Evolutionary conservation across 1,140 invertebrate genomes (phyloP), one percentile per base, ranked within the genome.

Genomic region (Aphidius ervi): DNA sequence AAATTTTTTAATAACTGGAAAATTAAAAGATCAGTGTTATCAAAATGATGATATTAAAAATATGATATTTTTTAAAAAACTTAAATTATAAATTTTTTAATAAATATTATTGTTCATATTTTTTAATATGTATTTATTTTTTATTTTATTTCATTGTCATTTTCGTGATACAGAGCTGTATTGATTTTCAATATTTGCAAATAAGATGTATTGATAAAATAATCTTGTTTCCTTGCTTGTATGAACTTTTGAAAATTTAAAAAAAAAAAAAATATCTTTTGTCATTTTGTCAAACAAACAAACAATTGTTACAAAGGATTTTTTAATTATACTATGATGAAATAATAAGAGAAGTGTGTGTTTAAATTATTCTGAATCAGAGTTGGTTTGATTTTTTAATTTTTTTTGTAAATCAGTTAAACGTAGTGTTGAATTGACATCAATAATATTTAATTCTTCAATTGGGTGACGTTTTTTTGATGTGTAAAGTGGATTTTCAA

Each of bases 401-500:
- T 57, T 62, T 37, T 43, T 50, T 43, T 57, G 39, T 39, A 63
- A 58, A 5, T 45, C 43, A 55, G 65, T 41, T 20, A 78, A 63
- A 46, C 69, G 73, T 6, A 79, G 48, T 0, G 70, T 66, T 6
- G 62, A 55, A 6, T 69, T 63, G 7, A 70, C 54, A 16, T 71
- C 63, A 4, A 74, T 37, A 6, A 66, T 65, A 16, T 70, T 31
- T 31, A 31, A 31, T 31, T 31, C 65, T n/a, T 46, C 46, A 39
- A 61, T 57, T 6, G 59, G 3, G 37, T 52, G 37, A 39, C 62
- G 58, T 63, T 67, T 68, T 46, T 68, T 71, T 9, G 75, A 74
- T 37, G 65, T 68, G 56, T 78, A 80, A 4, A 80, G 56, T 5
- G 76, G 77, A 67, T 80, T 79, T 56, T 78, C 76, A 46, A 79